A percentile compares a stretch with the other conserved stretches of the same genome.
phyloP scores from a whole-genome alignment of 2,888 invertebrate genomes.

The Cepaea hortensis region DNA sequence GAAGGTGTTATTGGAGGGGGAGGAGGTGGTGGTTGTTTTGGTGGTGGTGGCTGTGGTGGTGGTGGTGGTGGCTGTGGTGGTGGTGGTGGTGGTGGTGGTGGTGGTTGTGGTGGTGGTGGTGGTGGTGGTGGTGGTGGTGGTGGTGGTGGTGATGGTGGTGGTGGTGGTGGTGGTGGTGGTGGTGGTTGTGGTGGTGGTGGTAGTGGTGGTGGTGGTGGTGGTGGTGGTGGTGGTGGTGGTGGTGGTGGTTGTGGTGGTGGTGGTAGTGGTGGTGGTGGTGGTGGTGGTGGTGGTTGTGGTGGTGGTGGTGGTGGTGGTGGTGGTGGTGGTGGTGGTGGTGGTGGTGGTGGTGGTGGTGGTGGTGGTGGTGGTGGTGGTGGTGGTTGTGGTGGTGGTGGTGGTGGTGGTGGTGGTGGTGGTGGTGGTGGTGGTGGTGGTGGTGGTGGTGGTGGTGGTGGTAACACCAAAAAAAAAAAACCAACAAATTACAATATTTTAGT shows the following conservation, averaged over 20 bases:
- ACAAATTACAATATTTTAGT: too few species aligned
- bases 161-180: not conserved
- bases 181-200: too few species aligned
- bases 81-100: too few species aligned
- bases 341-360: not conserved
- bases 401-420: not conserved
- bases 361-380: not conserved
- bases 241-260: too few species aligned
- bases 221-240: not conserved
- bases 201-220: not conserved
- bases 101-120: too few species aligned
- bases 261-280: not conserved
- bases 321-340: not conserved
- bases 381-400: too few species aligned
- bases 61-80: too few species aligned
- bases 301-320: not conserved
- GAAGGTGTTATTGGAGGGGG: not conserved
- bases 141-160: not conserved
- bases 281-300: not conserved
- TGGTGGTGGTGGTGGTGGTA: not conserved
- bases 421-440: not conserved
- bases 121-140: not conserved
- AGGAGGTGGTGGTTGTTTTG: too few species aligned
- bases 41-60: too few species aligned
- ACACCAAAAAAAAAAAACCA: too few species aligned